phyloP scores from a whole-genome alignment of 2,888 invertebrate species.

The Volucella inanis region DNA sequence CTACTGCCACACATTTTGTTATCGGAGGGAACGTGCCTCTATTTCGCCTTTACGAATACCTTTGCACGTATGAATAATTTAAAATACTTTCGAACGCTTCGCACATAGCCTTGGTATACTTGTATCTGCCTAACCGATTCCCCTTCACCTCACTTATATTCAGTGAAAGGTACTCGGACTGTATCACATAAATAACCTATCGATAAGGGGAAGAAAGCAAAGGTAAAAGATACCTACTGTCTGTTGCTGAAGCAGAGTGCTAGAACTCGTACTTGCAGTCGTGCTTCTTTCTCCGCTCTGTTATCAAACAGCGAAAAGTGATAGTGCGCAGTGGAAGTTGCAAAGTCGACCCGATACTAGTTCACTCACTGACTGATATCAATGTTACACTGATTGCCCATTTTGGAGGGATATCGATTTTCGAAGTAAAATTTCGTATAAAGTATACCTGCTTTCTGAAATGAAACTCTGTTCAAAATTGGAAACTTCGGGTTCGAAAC shows the following conservation, averaged over 20 bases:
- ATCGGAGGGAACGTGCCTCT: conserved; percentile 67
- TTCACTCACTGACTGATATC: neutral
- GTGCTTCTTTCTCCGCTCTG: conserved; percentile 7
- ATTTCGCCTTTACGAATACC: conserved; percentile 55
- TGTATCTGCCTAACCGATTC: neutral
- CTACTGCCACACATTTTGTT: conserved; percentile 37
- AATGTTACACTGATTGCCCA: neutral
- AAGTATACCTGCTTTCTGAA: conserved; percentile 57
- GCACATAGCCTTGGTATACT: conserved; percentile 22
- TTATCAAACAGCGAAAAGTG: conserved; percentile 31
- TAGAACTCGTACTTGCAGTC: conserved; percentile 1
- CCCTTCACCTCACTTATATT: neutral
- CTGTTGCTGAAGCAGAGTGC: conserved; percentile 3
- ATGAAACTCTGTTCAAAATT: conserved; percentile 68
- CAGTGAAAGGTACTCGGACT: conserved; percentile 52
- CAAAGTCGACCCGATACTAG: neutral
- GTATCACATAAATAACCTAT: conserved; percentile 70
- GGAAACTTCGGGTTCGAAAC: conserved; percentile 69
- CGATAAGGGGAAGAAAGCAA: conserved; percentile 34
- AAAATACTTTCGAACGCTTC: conserved; percentile 25
- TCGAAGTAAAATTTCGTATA: conserved; percentile 54
- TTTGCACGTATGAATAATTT: conserved; percentile 37
- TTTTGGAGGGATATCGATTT: conserved; percentile 55
- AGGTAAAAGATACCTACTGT: conserved; percentile 48
- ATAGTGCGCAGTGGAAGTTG: conserved; percentile 60